These are phyloP conservation scores for Cryptosula pallasiana DNA, from an alignment of 2,888 invertebrate genomes.

Conservation along the genomic window DNA sequence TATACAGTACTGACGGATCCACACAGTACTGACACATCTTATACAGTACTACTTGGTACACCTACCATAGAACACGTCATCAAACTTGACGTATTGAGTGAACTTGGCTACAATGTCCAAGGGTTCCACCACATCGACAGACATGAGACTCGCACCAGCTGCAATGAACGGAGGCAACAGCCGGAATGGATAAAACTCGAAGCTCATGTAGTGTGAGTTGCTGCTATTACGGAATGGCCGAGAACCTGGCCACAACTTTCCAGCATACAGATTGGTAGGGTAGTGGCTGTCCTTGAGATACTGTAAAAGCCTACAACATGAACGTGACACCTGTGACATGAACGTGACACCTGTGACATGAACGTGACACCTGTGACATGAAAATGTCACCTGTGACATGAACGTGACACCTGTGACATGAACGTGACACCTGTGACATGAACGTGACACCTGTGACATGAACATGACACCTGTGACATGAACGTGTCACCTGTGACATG, in stretches of 20 bases:
- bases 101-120: neutral
- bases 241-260: neutral
- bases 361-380: too few species aligned
- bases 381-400: too few species aligned
- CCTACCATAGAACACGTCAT: constrained; percentile 17
- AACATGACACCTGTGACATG: too few species aligned
- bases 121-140: neutral
- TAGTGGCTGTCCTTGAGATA: neutral
- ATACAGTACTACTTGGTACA: too few species aligned
- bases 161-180: constrained; percentile 13
- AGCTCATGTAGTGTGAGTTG: constrained; percentile 4
- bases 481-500: too few species aligned
- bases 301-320: neutral
- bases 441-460: too few species aligned
- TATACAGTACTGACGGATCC: too few species aligned
- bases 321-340: too few species aligned
- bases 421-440: too few species aligned
- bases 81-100: neutral
- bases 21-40: too few species aligned
- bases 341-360: too few species aligned
- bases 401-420: too few species aligned
- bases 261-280: constrained; percentile 10
- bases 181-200: neutral
- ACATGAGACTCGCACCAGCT: neutral
- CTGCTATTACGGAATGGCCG: neutral